Base-by-base conservation (phyloP, 2,797 vertebrate genomes). In the Acipenser oxyrinchus region DNA sequence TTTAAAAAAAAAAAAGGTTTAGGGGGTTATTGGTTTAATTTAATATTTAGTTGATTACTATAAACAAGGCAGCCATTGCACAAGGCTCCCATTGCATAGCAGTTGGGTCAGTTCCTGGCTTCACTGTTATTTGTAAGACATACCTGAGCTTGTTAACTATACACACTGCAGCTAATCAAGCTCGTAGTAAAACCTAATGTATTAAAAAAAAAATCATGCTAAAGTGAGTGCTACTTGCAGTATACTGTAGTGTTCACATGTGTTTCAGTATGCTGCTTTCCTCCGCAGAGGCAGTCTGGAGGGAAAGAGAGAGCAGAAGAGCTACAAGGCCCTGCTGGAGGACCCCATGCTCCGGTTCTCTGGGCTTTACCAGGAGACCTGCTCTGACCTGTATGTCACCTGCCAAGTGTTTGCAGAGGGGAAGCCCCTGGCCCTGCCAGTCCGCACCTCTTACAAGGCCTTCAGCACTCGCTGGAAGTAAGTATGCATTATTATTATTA, bases 381-480 rank as follows among this genome's bases (percentile, higher is more conserved):
- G 97, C 78, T 99, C 96, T 0, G 95, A 99, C 76, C 88, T 99
- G 23, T 99, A 98, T 48, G 97, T 99, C 66, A 99, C 97, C 65
- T 97, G 95, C 76, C 95, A 98, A 82, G 97, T 98, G 78, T 99
- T 98, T 73, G 95, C 96, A 8, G 96, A 99, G 78, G 97, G 97
- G 6, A 99, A 98, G 12, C 95, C 97, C 57, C 85, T 99, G 6
- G 96, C 96, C 2, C 85, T 99, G 66, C 95, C 95, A 0, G 94
- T 98, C 62, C 93, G 94, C 76, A 99, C 97, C 10, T 95, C 96
- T 0, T 99, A 98, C 82, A 99, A 99, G 79, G 94, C 97, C 0
- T 99, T 99, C 83, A 99, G 96, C 85, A 99, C 95, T 50, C 90
- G 97, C 15, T 99, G 96, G 96, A 99, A 99, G 96, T 98, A 88